These are phyloP conservation scores for Parasteatoda lunata DNA, from an alignment of 2,888 invertebrate species.

Conservation along the genomic window DNA sequence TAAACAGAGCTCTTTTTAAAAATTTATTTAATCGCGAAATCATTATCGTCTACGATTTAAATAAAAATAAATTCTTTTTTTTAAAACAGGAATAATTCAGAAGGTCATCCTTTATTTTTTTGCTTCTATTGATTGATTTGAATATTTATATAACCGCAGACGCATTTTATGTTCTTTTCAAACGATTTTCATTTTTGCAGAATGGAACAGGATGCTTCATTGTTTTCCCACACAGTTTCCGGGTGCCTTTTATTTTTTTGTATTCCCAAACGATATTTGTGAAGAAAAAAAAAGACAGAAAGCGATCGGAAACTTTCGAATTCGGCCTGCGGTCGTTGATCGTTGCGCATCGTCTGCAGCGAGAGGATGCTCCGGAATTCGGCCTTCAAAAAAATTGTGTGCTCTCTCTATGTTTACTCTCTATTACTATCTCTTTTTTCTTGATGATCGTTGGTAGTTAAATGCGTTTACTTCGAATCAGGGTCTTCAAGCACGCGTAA, in stretches of 20 bases:
- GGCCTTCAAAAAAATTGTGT: conserved; percentile 10
- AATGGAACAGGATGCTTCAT: neutral
- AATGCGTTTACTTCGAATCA: neutral
- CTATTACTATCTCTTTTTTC: neutral
- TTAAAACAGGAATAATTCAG: too few relatives aligned
- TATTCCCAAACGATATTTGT: neutral
- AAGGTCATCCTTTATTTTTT: too few relatives aligned
- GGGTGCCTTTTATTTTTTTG: conserved; percentile 1
- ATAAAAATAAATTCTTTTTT: too few relatives aligned
- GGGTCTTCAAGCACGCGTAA: neutral
- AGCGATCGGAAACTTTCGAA: conserved; percentile 28
- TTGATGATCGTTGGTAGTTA: neutral
- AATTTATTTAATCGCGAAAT: too few relatives aligned
- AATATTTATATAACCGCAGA: too few relatives aligned
- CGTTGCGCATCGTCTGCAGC: conserved; percentile 49
- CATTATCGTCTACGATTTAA: too few relatives aligned
- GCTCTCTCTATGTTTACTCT: conserved; percentile 15
- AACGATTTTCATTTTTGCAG: neutral
- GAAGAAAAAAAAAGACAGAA: neutral
- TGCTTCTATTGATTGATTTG: too few relatives aligned
- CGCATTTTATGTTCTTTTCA: neutral
- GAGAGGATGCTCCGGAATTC: conserved; percentile 59
- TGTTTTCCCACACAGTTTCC: neutral
- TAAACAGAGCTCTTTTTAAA: too few relatives aligned
- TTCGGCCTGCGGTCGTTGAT: conserved; percentile 49